phyloP scores from a whole-genome alignment of 2,113 vertebrate genomes.

The Chaetops frenatus region DNA sequence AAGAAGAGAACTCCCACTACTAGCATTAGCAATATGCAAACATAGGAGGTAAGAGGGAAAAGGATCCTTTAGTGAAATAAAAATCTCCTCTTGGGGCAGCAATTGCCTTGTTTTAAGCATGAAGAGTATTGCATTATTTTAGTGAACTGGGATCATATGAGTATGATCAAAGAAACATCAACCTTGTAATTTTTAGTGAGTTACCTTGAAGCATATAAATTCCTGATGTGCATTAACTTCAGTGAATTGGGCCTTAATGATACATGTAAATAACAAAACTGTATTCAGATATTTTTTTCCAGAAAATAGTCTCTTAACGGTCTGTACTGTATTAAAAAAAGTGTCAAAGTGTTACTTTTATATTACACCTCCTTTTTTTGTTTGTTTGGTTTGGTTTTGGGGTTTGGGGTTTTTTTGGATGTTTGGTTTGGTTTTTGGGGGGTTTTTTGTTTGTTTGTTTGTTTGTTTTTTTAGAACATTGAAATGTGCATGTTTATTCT shows the following conservation, averaged over 20 bases:
- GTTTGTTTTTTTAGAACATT: constrained; percentile 28
- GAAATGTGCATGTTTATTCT: constrained; percentile 61
- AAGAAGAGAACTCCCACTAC: background rate
- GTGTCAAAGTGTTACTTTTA: constrained; percentile 65
- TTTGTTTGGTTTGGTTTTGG: background rate
- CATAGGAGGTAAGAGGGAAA: constrained; percentile 28
- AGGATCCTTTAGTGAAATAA: background rate
- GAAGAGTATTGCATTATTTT: background rate
- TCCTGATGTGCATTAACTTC: constrained; percentile 62
- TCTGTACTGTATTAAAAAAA: constrained; percentile 47
- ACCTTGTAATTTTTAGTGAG: background rate
- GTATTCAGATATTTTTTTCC: constrained; percentile 55
- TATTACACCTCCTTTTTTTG: background rate
- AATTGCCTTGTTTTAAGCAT: background rate
- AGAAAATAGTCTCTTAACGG: constrained; percentile 21
- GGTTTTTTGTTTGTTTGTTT: background rate
- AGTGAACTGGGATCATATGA: background rate
- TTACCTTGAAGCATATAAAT: constrained; percentile 41
- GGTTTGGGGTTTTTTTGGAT: background rate
- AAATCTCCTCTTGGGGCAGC: background rate
- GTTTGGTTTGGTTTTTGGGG: background rate
- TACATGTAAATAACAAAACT: constrained; percentile 57
- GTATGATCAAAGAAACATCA: background rate
- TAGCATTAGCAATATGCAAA: background rate
- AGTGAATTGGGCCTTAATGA: constrained; percentile 71